phyloP scores from a whole-genome alignment of 2,113 vertebrate genomes.

The Arizona elegans region DNA sequence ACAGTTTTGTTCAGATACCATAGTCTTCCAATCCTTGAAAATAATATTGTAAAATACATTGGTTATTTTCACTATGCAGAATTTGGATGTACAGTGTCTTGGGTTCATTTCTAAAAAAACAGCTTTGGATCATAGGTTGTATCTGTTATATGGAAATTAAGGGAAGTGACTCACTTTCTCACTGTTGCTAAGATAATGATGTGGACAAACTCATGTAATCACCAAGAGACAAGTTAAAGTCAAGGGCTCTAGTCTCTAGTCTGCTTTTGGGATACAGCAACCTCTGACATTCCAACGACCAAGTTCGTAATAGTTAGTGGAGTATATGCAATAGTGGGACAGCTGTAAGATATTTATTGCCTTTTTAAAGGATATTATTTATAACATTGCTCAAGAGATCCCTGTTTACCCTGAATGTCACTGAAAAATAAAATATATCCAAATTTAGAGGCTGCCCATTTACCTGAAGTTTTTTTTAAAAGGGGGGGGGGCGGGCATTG shows the following conservation, averaged over 20 bases:
- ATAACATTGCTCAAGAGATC: neutral
- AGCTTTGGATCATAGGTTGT: neutral
- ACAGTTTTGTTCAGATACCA: neutral
- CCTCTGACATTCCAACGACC: neutral
- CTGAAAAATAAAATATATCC: neutral
- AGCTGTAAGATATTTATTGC: neutral
- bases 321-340: neutral
- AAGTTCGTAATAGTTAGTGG: neutral
- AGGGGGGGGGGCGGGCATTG: neutral
- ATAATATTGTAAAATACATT: neutral
- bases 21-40: neutral
- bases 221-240: neutral
- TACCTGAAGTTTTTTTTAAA: neutral
- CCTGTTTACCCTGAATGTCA: neutral
- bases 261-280: neutral
- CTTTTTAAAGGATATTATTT: neutral
- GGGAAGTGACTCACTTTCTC: neutral
- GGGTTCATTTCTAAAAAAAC: neutral
- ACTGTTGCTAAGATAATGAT: neutral
- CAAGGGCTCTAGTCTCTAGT: neutral
- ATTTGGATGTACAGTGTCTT: neutral
- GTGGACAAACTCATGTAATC: neutral
- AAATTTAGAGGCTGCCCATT: neutral
- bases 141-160: neutral
- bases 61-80: neutral